Evolutionary conservation across 2,888 invertebrate genomes (phyloP).

Genomic region (Sturmia bella): DNA sequence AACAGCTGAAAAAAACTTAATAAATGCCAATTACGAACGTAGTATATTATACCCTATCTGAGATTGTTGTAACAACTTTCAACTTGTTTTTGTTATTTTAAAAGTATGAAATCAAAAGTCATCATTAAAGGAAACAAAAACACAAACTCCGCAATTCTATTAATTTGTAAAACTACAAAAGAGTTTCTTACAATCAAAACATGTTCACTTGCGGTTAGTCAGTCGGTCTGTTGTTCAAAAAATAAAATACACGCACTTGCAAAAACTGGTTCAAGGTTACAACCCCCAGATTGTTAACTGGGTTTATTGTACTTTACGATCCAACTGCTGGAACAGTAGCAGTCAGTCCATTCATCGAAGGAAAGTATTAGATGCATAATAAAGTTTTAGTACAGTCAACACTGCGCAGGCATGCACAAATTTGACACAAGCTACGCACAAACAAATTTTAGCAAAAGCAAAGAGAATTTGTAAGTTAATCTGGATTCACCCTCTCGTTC

Average conservation of each 20-base stretch:
- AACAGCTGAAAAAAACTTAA: constrained; percentile 3
- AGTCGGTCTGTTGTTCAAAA: constrained; percentile 1
- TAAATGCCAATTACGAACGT: constrained; percentile 65
- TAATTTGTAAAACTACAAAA: constrained; percentile 5
- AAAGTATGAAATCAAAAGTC: constrained; percentile 28
- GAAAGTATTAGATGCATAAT: constrained; percentile 13
- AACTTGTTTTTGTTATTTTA: background rate
- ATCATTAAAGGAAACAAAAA: constrained; percentile 45
- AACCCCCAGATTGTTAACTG: constrained; percentile 76
- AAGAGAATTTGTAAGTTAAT: too few relatives aligned
- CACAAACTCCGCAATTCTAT: constrained; percentile 33
- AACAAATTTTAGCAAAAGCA: too few relatives aligned
- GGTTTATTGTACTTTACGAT: constrained; percentile 76
- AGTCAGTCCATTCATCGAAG: constrained; percentile 13
- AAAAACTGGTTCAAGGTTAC: constrained; percentile 77
- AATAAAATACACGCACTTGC: constrained; percentile 33
- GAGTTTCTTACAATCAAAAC: constrained; percentile 18
- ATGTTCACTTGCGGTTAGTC: constrained; percentile 16
- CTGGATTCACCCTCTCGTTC: too few relatives aligned
- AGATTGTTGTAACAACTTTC: constrained; percentile 21
- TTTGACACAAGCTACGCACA: too few relatives aligned
- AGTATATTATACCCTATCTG: constrained; percentile 67
- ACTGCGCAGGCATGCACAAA: too few relatives aligned
- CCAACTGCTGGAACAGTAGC: constrained; percentile 1
- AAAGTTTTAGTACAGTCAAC: background rate